Evolutionary conservation across 2,888 invertebrate genomes (phyloP).

Genomic region (Drepanosiphum platanoidis): DNA sequence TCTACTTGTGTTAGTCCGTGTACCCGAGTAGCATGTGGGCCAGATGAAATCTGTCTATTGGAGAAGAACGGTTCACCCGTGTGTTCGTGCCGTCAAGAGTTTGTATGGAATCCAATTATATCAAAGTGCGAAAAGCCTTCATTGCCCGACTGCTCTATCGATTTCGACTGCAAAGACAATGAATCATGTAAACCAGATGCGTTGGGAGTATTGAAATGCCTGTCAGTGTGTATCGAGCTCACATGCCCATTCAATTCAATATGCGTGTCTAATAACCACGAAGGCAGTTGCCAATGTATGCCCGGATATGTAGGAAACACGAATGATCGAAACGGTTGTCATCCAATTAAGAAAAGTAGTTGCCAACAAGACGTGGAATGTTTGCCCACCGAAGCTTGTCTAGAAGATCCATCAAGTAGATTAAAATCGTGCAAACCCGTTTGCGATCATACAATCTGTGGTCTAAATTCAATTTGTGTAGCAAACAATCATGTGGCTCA

Average conservation of each 20-base stretch:
- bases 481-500: conserved; percentile 89
- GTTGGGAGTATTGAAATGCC: conserved; percentile 85
- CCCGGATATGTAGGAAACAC: conserved; percentile 88
- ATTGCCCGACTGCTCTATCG: conserved; percentile 80
- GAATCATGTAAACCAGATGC: conserved; percentile 85
- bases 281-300: conserved; percentile 82
- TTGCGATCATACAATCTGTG: conserved; percentile 81
- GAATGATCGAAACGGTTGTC: conserved; percentile 88
- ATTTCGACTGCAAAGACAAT: conserved; percentile 77
- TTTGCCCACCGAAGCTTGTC: conserved; percentile 83
- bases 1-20: conserved; percentile 83
- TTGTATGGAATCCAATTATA: conserved; percentile 83
- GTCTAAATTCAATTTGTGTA: conserved; percentile 86
- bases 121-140: conserved; percentile 88
- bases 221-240: conserved; percentile 80
- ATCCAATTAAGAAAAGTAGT: conserved; percentile 76
- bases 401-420: conserved; percentile 71
- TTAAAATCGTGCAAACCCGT: conserved; percentile 78
- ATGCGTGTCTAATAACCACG: conserved; percentile 79
- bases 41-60: conserved; percentile 82
- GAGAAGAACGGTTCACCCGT: conserved; percentile 76
- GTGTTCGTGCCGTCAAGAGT: conserved; percentile 82
- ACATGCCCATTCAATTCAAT: conserved; percentile 86
- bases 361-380: conserved; percentile 85
- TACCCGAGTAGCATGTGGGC: conserved; percentile 81